phyloP scores from a whole-genome alignment of 2,113 vertebrate species.

The Myxocyprinus asiaticus region DNA sequence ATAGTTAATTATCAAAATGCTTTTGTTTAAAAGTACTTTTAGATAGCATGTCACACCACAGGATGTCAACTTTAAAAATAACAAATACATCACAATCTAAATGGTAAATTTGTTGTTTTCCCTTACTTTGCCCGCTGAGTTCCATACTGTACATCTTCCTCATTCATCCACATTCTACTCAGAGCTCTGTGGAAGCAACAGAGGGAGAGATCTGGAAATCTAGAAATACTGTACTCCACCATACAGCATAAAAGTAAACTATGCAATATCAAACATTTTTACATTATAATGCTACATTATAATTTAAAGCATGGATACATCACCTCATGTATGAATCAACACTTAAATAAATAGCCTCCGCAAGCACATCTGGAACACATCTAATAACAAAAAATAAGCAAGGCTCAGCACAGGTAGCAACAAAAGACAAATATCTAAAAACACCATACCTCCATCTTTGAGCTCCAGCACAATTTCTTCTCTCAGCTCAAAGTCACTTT shows the following conservation, averaged over 20 bases:
- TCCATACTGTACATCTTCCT: constrained; percentile 83
- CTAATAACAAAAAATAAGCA: not conserved
- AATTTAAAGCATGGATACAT: not conserved
- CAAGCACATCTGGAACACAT: constrained; percentile 77
- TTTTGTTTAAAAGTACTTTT: too few species aligned
- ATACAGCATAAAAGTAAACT: not conserved
- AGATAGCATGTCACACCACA: too few species aligned
- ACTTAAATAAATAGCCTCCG: constrained; percentile 86
- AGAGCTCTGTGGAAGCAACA: constrained; percentile 66
- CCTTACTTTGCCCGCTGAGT: constrained; percentile 87
- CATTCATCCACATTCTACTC: constrained; percentile 72
- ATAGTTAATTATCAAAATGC: too few species aligned
- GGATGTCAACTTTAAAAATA: too few species aligned
- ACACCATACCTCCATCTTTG: constrained; percentile 80
- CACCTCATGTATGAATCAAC: constrained; percentile 93
- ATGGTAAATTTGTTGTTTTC: not conserved
- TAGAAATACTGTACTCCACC: too few species aligned
- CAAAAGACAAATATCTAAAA: not conserved
- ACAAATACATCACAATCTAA: not conserved
- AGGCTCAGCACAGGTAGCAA: not conserved
- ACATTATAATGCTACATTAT: not conserved
- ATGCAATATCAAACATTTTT: not conserved
- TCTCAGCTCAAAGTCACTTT: constrained; percentile 80
- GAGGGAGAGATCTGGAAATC: constrained; percentile 41
- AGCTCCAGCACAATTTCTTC: constrained; percentile 76